A percentile compares a stretch with the other conserved stretches of the same genome.
Evolutionary conservation across 2,797 vertebrate species (phyloP).

Genomic region (Characodon lateralis): DNA sequence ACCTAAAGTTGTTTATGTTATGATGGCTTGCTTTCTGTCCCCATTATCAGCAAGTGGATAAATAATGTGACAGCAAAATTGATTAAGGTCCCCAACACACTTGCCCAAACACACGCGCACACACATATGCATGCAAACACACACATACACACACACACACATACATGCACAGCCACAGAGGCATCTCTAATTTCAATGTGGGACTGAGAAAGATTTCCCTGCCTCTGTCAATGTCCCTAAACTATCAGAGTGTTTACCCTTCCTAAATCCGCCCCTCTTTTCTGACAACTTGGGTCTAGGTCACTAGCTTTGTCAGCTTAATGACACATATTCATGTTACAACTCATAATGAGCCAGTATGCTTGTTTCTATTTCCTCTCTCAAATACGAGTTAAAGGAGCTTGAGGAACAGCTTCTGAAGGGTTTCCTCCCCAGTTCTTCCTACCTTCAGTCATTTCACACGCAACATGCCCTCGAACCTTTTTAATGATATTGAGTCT

Average conservation of each 20-base stretch:
- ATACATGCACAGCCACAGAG: conserved; percentile 11
- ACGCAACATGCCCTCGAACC: too few relatives aligned
- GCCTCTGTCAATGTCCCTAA: conserved; percentile 14
- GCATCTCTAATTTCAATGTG: conserved; percentile 68
- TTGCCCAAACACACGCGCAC: background rate
- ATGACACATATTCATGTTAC: conserved; percentile 31
- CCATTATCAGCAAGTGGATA: background rate
- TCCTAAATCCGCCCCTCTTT: conserved; percentile 17
- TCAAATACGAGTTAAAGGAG: conserved; percentile 6
- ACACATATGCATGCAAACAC: background rate
- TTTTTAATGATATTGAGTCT: background rate
- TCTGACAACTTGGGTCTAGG: conserved; percentile 18
- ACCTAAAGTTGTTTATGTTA: background rate
- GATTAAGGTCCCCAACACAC: background rate
- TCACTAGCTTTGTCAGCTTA: conserved; percentile 29
- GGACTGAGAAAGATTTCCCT: conserved; percentile 24
- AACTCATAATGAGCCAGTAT: conserved; percentile 21
- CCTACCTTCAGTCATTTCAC: background rate
- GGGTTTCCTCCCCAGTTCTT: background rate
- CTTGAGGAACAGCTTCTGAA: conserved; percentile 2
- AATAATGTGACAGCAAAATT: too few relatives aligned
- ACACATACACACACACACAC: conserved; percentile 8
- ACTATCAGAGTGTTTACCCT: conserved; percentile 14
- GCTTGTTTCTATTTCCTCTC: conserved; percentile 22
- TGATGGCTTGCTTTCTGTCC: background rate